Base-by-base conservation (phyloP, 1,140 invertebrate species). In the Lysiphlebus fabarum region DNA sequence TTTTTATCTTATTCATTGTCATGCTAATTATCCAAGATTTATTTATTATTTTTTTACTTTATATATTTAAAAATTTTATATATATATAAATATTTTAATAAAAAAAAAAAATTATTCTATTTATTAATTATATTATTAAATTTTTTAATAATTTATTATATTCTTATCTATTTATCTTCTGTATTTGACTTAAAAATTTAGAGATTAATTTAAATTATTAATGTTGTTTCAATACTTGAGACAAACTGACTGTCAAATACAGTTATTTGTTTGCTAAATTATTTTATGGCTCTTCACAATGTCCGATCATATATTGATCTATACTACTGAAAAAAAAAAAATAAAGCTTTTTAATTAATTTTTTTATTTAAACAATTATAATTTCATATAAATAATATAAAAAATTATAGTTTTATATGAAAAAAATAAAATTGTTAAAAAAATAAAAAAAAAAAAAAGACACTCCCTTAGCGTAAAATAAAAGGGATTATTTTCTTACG, bases 131-230 rank as follows among this genome's bases (percentile, higher is more conserved):
- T 26, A 26, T 26, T 26, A 26, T 0, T 2, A 0, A 26, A 2
- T 26, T 26, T 26, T 26, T 26, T 26, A n/a, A n/a, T n/a, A n/a
- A n/a, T 26, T 26, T 26, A 1, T 26, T 26, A 2, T 26, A 2
- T 26, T 26, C 17, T 26, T 26, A 26, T 26, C 17, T 4, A 26
- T 26, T 26, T 1, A 1, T 1, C 17, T 26, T n/a, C 17, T 26
- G 1, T 1, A 4, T n/a, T n/a, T n/a, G n/a, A n/a, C 17, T 1
- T 26, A 26, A 2, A 26, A 26, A 26, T 26, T 47, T 37, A 10
- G 59, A 80, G 75, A 79, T 78, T 80, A 80, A 80, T 80, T 80
- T 75, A 74, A n/a, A 76, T 80, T 77, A 79, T 76, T 68, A 73
- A 76, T 80, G 77, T 80, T 80, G 72, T 74, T 70, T 68, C 70